phyloP scores from a whole-genome alignment of 2,888 invertebrate genomes.

The Galeopsomyia nigrocyanea region DNA sequence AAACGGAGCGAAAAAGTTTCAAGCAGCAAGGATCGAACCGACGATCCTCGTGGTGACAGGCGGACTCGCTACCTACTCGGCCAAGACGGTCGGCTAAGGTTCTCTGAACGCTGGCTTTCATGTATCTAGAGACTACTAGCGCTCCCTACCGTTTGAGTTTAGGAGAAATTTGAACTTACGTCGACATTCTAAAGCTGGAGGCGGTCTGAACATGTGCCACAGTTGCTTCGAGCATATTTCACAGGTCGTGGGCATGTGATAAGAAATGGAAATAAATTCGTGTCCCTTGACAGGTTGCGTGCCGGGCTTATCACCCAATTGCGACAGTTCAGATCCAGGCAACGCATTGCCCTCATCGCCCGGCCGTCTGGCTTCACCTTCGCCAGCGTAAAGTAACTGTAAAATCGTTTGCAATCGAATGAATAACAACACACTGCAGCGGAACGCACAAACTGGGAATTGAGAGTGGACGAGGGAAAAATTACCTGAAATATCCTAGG shows the following conservation, averaged over 20 bases:
- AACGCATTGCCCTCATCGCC: conserved; percentile 73
- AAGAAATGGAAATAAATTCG: conserved; percentile 95
- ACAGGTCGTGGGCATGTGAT: conserved; percentile 98
- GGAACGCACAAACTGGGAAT: conserved; percentile 1
- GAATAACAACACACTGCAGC: conserved; percentile 29
- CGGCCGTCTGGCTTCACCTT: conserved; percentile 90
- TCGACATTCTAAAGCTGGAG: conserved; percentile 96
- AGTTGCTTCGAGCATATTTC: conserved; percentile 97
- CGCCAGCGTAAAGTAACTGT: conserved; percentile 95
- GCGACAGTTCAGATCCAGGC: conserved; percentile 72
- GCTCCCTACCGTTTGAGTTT: no score
- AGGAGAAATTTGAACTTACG: conserved; percentile 73
- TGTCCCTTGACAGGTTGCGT: conserved; percentile 90
- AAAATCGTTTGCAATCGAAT: conserved; percentile 12
- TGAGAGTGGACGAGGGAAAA: conserved; percentile 3
- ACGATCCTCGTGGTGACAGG: background rate
- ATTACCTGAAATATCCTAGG: conserved; percentile 93
- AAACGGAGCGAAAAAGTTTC: background rate
- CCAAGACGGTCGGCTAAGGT: background rate
- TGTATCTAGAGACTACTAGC: no score
- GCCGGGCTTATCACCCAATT: conserved; percentile 73
- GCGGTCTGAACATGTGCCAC: conserved; percentile 98
- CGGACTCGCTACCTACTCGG: background rate
- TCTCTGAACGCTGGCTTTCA: no score
- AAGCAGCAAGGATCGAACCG: background rate